A percentile compares a stretch with the other conserved stretches of the same genome.
Conservation (phyloP, 2,113 vertebrate species). For the Narcine bancroftii region DNA sequence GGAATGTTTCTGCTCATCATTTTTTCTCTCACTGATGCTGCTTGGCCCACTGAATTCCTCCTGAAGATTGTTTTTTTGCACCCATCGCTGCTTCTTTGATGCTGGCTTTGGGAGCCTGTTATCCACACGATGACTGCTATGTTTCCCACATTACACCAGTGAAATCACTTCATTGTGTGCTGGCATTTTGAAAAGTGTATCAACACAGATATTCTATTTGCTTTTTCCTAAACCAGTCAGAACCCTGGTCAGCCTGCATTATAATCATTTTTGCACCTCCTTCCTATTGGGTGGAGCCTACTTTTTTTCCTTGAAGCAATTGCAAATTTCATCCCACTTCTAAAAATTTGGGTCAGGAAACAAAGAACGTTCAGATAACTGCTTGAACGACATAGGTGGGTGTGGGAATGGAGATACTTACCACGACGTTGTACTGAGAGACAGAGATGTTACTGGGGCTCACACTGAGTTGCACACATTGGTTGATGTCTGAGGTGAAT, state of each 20-base stretch:
- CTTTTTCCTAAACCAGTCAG: not conserved
- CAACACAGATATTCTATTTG: not conserved
- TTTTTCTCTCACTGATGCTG: too few relatives aligned
- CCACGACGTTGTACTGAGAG: conserved; percentile 91
- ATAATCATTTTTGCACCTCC: not conserved
- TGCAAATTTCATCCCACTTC: conserved; percentile 19
- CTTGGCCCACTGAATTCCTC: too few relatives aligned
- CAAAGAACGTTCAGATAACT: not conserved
- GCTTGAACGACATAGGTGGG: not conserved
- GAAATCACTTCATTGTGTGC: not conserved
- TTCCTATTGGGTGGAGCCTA: not conserved
- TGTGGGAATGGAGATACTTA: conserved; percentile 51
- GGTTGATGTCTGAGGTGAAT: conserved; percentile 88
- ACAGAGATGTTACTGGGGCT: conserved; percentile 97
- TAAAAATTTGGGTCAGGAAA: not conserved
- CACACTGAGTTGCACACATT: conserved; percentile 89
- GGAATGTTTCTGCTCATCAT: too few relatives aligned
- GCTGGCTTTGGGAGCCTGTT: too few relatives aligned
- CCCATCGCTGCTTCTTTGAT: too few relatives aligned
- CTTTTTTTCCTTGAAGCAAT: not conserved
- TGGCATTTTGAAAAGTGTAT: not conserved
- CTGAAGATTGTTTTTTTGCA: too few relatives aligned
- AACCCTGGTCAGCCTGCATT: not conserved
- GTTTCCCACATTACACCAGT: too few relatives aligned
- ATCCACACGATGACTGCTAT: too few relatives aligned